A percentile compares a stretch with the other conserved stretches of the same genome.
Evolutionary conservation across 2,797 vertebrate genomes (phyloP).

Genomic region (Dromococcyx pavoninus): DNA sequence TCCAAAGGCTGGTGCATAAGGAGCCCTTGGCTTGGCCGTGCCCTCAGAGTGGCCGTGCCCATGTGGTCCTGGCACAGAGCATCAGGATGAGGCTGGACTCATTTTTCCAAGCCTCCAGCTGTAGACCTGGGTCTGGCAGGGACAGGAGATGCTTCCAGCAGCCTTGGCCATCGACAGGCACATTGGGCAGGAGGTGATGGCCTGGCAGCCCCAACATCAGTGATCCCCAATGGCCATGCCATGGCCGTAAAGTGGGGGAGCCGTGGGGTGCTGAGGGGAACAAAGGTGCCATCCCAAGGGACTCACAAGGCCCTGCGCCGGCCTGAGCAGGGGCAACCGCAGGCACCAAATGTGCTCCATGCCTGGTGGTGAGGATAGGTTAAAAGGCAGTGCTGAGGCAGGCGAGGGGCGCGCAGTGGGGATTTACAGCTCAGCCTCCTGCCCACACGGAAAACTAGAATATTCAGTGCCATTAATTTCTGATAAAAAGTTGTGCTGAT

Average conservation of each 20-base stretch:
- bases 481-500: not conserved
- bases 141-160: not conserved
- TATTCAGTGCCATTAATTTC: not conserved
- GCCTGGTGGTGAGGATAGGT: accelerated
- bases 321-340: accelerated
- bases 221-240: not conserved
- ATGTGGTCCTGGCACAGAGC: not conserved
- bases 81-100: not conserved
- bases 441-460: accelerated
- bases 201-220: accelerated
- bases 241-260: not conserved
- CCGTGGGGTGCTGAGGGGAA: too few relatives aligned
- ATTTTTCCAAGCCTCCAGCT: not conserved
- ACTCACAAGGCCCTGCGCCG: accelerated
- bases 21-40: too few relatives aligned
- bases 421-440: not conserved
- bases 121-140: too few relatives aligned
- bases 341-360: not conserved
- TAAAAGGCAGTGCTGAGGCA: not conserved
- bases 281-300: not conserved
- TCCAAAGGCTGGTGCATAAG: not conserved
- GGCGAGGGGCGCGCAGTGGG: accelerated
- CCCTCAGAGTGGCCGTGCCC: not conserved
- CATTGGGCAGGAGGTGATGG: accelerated
- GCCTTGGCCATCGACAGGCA: accelerated